phyloP scores from a whole-genome alignment of 2,113 vertebrate genomes.

The Lamprotornis superbus region DNA sequence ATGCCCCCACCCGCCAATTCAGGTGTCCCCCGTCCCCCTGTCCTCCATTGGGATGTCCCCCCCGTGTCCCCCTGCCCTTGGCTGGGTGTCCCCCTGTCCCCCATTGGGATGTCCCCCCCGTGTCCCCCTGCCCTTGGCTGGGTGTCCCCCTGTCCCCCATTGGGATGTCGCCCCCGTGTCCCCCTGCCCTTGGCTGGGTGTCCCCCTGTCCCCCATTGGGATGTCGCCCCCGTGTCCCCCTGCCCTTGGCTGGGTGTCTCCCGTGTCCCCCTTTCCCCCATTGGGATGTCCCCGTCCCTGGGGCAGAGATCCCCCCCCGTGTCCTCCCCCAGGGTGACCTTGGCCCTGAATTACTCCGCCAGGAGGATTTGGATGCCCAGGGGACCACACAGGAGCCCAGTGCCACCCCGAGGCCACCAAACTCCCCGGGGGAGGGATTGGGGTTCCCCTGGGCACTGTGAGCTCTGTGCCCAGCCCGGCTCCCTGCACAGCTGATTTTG shows the following conservation, averaged over 20 bases:
- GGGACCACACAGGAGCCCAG: not conserved
- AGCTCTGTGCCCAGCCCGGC: not conserved
- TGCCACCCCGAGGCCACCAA: not conserved
- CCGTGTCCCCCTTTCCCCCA: not conserved
- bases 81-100: no score
- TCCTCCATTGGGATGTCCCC: not conserved
- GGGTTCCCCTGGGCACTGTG: not conserved
- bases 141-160: no score
- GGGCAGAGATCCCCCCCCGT: no score
- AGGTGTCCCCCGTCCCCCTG: no score
- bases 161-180: not conserved
- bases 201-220: not conserved
- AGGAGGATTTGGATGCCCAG: not conserved
- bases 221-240: not conserved
- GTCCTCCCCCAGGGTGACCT: not conserved
- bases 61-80: no score
- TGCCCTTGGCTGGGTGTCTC: not conserved
- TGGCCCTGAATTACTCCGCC: not conserved
- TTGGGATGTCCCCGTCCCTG: fast-evolving
- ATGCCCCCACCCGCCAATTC: no score
- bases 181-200: no score
- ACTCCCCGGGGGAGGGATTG: fast-evolving
- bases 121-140: not conserved
- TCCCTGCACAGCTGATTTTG: not conserved
- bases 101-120: not conserved